phyloP scores from a whole-genome alignment of 2,113 vertebrate genomes.

The Aegotheles bennettii region DNA sequence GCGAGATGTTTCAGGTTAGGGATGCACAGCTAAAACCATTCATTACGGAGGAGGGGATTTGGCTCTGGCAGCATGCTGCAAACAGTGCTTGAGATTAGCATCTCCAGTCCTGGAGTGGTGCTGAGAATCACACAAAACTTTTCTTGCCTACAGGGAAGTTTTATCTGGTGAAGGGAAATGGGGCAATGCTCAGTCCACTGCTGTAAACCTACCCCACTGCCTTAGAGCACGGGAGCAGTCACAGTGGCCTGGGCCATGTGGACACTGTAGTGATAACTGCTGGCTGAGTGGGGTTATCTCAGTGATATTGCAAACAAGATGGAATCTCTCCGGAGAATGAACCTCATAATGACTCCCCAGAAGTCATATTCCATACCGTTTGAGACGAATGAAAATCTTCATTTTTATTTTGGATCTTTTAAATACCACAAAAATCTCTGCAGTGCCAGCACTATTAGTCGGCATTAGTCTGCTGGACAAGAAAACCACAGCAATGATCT shows the following conservation, averaged over 20 bases:
- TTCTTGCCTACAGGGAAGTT: neutral
- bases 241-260: accelerated
- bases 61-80: neutral
- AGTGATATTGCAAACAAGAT: neutral
- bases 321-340: neutral
- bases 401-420: neutral
- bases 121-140: neutral
- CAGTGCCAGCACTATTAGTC: neutral
- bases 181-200: neutral
- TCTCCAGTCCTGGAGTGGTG: neutral
- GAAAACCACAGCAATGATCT: neutral
- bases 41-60: neutral
- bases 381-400: neutral
- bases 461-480: neutral
- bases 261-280: accelerated
- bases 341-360: neutral
- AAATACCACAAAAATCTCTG: neutral
- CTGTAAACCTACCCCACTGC: neutral
- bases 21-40: neutral
- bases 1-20: neutral
- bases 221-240: neutral
- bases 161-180: neutral
- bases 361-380: neutral
- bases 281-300: neutral
- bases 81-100: neutral